Base-by-base conservation (phyloP, 2,113 vertebrate genomes). In the Dicentrarchus labrax region DNA sequence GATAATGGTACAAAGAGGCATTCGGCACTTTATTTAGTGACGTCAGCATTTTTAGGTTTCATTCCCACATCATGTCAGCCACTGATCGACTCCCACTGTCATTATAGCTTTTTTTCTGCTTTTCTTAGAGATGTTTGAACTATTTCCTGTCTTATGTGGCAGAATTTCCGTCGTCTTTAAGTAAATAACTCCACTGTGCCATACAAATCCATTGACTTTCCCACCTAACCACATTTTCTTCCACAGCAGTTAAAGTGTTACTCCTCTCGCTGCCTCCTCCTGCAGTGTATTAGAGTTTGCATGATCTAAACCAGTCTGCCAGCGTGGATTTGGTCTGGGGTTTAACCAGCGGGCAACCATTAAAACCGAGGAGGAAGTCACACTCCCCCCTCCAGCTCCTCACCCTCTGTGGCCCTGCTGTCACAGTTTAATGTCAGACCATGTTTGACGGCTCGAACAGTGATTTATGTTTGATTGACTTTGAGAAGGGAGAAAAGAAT, bases 401-500 rank as follows among this genome's bases (percentile, higher is more conserved):
- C 17, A 19, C 9, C 48, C 73, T 74, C 47, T 61, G 45, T 82
- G 70, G 57, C 74, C 71, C 30, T 51, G 19, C 38, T 79, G 73
- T 82, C 80, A 57, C 71, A 47, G n/a, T 74, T 67, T 59, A 61
- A 85, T 78, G 24, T 82, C 24, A 68, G n/a, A 13, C 51, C 11
- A 48, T 75, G 56, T 75, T 78, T 84, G 67, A 72, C 15, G 22
- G 54, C 22, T 67, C 75, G 62, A 24, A 22, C 57, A 36, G 30
- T 64, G 45, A 54, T 76, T 60, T 56, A 12, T 89, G 74, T 87
- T 81, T 86, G 36, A 71, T 36, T 82, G 43, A 78, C 68, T 69
- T 75, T 48, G 21, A 69, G 76, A 83, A 84, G 69, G 76, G 72
- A 83, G 83, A 67, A 74, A 87, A 87, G 51, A 75, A 74, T 76